Evolutionary conservation across 2,888 invertebrate species (phyloP).

Genomic region (Macaria notata): DNA sequence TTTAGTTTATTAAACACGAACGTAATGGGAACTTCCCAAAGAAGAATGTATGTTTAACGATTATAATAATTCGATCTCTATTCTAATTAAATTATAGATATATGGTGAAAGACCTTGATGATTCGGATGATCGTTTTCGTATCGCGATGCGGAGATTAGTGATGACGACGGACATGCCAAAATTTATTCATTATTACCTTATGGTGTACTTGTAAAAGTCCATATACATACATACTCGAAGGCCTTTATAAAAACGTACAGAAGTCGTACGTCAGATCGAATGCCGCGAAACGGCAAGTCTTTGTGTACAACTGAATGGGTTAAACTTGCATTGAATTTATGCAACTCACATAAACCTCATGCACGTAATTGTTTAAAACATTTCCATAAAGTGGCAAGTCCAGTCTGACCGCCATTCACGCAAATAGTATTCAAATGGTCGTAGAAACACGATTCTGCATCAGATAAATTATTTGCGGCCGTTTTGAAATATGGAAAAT

Average conservation of each 20-base stretch:
- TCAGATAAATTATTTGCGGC: constrained; percentile 10
- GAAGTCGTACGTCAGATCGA: background rate
- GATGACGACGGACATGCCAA: background rate
- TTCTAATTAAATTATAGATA: too few relatives aligned
- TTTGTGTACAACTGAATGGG: constrained; percentile 12
- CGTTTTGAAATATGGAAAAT: constrained; percentile 6
- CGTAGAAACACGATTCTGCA: constrained; percentile 6
- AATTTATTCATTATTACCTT: constrained; percentile 7
- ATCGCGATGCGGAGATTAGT: too few relatives aligned
- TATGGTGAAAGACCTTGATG: too few relatives aligned
- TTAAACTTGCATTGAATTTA: constrained; percentile 16
- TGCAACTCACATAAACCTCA: constrained; percentile 17
- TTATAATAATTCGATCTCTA: too few relatives aligned
- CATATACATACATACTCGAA: background rate
- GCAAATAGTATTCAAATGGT: constrained; percentile 16
- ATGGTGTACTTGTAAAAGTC: background rate
- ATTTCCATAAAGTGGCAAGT: constrained; percentile 19
- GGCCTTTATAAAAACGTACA: background rate
- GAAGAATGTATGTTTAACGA: too few relatives aligned
- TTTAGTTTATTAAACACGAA: too few relatives aligned
- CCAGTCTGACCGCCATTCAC: constrained; percentile 11
- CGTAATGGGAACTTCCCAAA: too few relatives aligned
- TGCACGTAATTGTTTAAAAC: constrained; percentile 19
- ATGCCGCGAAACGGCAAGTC: background rate
- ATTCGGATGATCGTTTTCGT: too few relatives aligned